A percentile compares a stretch with the other conserved stretches of the same genome.
Conservation (phyloP, 1,140 invertebrate species). For the Meteorus sp. region DNA sequence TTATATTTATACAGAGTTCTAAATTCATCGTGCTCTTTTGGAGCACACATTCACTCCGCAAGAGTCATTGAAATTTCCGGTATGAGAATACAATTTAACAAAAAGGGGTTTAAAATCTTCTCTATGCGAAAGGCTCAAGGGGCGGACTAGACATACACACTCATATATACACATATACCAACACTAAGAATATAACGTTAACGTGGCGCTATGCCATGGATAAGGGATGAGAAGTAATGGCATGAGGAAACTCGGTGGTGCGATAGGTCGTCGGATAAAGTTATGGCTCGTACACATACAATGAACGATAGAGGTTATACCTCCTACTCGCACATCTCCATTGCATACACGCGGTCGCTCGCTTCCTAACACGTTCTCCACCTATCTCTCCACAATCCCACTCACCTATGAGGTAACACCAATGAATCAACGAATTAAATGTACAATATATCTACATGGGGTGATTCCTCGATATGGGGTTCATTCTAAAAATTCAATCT, state of each 20-base stretch:
- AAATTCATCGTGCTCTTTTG: not conserved
- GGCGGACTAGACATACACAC: too few species aligned
- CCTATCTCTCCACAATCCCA: not conserved
- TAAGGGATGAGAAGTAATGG: slow-evolving; percentile 27
- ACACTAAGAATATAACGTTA: slow-evolving; percentile 11
- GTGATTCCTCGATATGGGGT: too few species aligned
- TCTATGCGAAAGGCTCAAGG: not conserved
- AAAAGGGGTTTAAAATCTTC: slow-evolving; percentile 3
- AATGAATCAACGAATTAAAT: not conserved
- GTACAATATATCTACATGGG: too few species aligned
- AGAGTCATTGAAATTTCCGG: slow-evolving; percentile 1
- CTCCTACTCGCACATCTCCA: not conserved
- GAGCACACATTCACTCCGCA: not conserved
- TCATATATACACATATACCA: too few species aligned
- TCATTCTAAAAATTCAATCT: slow-evolving; percentile 9
- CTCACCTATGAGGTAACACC: slow-evolving; percentile 5
- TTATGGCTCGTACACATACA: slow-evolving; percentile 23
- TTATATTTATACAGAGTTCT: too few species aligned
- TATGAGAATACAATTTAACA: slow-evolving; percentile 6
- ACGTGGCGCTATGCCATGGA: slow-evolving; percentile 21
- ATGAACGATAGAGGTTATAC: slow-evolving; percentile 14
- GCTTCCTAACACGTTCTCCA: too few species aligned
- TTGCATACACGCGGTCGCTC: not conserved
- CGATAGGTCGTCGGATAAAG: slow-evolving; percentile 25
- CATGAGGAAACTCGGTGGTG: slow-evolving; percentile 22